Evolutionary conservation across 64 coral and sea anemone genomes (phyloP).

Genomic region (Dendronephthya gigantea): DNA sequence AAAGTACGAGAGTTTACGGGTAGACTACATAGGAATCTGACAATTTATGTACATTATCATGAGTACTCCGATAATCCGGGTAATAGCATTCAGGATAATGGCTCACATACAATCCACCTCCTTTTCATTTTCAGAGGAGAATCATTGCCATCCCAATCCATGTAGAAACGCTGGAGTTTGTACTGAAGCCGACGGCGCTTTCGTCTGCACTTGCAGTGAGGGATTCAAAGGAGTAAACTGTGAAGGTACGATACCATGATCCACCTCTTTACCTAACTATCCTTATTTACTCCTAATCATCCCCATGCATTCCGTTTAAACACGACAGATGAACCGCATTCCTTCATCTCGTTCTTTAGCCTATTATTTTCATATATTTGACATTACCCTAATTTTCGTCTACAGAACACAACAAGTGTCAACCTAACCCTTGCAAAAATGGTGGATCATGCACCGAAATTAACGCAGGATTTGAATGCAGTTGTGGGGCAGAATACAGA

Average conservation of each 20-base stretch:
- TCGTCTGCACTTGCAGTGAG: conserved; percentile 56
- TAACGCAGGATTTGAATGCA: conserved; percentile 56
- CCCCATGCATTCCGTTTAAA: neutral
- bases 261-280: neutral
- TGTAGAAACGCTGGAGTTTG: conserved; percentile 59
- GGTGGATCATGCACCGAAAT: conserved; percentile 51
- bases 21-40: neutral
- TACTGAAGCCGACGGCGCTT: conserved; percentile 54
- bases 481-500: conserved; percentile 51
- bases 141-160: conserved; percentile 59
- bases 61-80: neutral
- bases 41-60: neutral
- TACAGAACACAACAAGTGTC: conserved; percentile 63
- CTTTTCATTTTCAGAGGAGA: conserved; percentile 28
- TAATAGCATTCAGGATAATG: neutral
- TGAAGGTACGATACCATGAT: conserved; percentile 43
- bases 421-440: conserved; percentile 56
- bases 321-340: neutral
- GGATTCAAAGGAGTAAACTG: conserved; percentile 55
- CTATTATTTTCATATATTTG: too few relatives aligned
- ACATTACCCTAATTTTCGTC: neutral
- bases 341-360: too few relatives aligned
- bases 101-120: neutral
- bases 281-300: too few relatives aligned
- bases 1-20: too few relatives aligned